Conservation (phyloP, 2,113 vertebrate species). For the Pelodiscus sinensis region DNA sequence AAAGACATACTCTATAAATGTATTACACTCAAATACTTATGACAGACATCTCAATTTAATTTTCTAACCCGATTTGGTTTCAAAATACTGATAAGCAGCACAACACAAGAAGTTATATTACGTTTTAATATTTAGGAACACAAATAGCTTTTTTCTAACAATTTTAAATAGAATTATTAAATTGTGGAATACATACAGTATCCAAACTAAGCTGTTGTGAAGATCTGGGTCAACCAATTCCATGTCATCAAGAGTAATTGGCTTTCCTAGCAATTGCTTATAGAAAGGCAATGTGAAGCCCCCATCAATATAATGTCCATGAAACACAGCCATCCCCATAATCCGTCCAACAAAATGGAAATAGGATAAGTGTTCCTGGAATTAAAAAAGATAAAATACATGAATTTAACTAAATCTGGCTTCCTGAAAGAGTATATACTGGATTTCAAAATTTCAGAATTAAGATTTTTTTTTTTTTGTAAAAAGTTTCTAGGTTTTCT, state of each 20-base stretch:
- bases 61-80: not conserved
- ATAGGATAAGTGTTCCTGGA: constrained; percentile 97
- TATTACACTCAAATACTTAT: not conserved
- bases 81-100: not conserved
- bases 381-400: constrained; percentile 40
- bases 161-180: not conserved
- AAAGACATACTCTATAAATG: not conserved
- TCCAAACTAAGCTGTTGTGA: constrained; percentile 99
- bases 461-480: too few species aligned
- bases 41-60: not conserved
- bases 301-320: constrained; percentile 98
- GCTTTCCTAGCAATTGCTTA: constrained; percentile 97
- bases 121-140: not conserved
- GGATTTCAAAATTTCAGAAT: not conserved
- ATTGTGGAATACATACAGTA: constrained; percentile 87
- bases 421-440: not conserved
- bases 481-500: not conserved
- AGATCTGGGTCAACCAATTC: constrained; percentile 98
- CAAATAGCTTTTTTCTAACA: not conserved
- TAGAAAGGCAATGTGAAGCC: constrained; percentile 98
- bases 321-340: constrained; percentile 99
- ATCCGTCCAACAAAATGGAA: constrained; percentile 98
- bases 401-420: not conserved
- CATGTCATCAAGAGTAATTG: constrained; percentile 98
- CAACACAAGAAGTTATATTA: not conserved